These are phyloP conservation scores for Dromas ardeola DNA, from an alignment of 2,113 vertebrate species.

Conservation along the genomic window DNA sequence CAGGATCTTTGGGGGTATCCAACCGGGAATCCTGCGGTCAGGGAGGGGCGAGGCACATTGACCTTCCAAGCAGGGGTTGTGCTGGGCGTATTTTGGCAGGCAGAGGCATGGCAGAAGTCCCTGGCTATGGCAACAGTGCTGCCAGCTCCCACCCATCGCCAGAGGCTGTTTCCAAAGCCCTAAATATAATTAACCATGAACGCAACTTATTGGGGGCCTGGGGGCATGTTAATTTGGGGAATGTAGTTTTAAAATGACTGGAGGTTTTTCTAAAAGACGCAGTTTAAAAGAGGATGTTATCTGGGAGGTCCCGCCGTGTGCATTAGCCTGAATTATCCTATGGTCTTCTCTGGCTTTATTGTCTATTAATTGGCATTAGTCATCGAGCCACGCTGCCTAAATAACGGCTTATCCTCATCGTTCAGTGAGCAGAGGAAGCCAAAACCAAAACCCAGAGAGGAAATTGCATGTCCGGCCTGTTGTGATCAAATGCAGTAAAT, in stretches of 20 bases:
- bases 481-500: fast-evolving
- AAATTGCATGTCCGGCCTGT: fast-evolving
- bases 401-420: neutral
- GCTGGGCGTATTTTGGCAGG: neutral
- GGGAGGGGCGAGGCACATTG: neutral
- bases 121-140: neutral
- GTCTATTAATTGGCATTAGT: neutral
- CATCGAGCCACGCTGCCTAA: neutral
- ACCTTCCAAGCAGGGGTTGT: neutral
- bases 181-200: neutral
- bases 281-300: neutral
- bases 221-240: neutral
- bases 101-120: neutral
- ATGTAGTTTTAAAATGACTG: neutral
- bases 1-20: neutral
- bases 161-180: neutral
- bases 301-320: neutral
- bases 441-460: neutral
- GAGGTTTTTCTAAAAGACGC: neutral
- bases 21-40: neutral
- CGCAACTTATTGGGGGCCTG: neutral
- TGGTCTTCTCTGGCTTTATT: neutral
- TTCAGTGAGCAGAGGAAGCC: neutral
- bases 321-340: neutral
- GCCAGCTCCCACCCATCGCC: neutral